phyloP scores from a whole-genome alignment of 2,797 vertebrate species.

The Gymnocypris eckloni region DNA sequence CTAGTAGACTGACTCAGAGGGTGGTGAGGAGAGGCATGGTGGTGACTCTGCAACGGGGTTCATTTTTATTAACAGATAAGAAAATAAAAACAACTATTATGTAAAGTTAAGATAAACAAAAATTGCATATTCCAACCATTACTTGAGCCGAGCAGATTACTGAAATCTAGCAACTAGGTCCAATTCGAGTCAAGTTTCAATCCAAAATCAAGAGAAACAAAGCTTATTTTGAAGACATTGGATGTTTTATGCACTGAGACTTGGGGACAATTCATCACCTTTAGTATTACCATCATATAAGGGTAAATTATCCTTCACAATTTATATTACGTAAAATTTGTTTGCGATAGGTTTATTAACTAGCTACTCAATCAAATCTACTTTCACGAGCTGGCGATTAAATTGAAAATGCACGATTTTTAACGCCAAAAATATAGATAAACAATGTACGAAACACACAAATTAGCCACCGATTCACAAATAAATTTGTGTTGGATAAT shows the following conservation, averaged over 20 bases:
- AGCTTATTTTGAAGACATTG: background rate
- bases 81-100: conserved; percentile 89
- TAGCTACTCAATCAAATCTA: background rate
- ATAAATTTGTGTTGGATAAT: background rate
- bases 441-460: too few species aligned
- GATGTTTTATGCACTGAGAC: background rate
- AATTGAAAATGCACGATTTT: too few species aligned
- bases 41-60: conserved; percentile 99
- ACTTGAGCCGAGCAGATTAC: conserved; percentile 40
- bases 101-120: conserved; percentile 77
- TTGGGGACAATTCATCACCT: background rate
- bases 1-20: conserved; percentile 99
- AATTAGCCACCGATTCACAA: background rate
- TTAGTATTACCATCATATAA: background rate
- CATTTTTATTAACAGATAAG: conserved; percentile 99
- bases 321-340: background rate
- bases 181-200: conserved; percentile 2
- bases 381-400: too few species aligned
- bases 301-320: background rate
- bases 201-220: background rate
- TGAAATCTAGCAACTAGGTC: conserved; percentile 20
- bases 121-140: conserved; percentile 84
- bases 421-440: too few species aligned
- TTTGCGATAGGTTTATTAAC: background rate
- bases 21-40: conserved; percentile 99